phyloP scores from a whole-genome alignment of 2,888 invertebrate species.

The Frankliniella fusca region DNA sequence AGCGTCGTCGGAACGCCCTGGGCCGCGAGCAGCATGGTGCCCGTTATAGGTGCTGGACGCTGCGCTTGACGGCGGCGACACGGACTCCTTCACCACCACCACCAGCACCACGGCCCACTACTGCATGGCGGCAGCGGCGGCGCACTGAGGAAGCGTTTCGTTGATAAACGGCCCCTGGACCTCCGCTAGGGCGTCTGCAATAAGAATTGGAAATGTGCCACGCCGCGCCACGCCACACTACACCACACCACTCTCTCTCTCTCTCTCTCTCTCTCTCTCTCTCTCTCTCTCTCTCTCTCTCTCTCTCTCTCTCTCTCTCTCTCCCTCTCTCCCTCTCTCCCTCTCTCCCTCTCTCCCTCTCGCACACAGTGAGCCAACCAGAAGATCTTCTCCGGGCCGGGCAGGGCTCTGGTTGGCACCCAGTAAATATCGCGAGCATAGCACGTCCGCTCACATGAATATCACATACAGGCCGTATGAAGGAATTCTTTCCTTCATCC shows the following conservation, averaged over 20 bases:
- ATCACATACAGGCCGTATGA: slow-evolving; percentile 19
- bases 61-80: too few relatives aligned
- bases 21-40: background rate
- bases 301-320: too few relatives aligned
- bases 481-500: background rate
- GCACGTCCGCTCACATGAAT: slow-evolving; percentile 13
- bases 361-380: too few relatives aligned
- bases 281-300: too few relatives aligned
- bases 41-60: background rate
- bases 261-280: too few relatives aligned
- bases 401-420: background rate
- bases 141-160: background rate
- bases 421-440: slow-evolving; percentile 10
- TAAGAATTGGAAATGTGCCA: slow-evolving; percentile 26
- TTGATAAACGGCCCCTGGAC: slow-evolving; percentile 24
- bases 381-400: background rate
- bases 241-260: too few relatives aligned
- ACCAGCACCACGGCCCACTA: too few relatives aligned
- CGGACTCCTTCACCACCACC: too few relatives aligned
- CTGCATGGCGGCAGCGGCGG: too few relatives aligned
- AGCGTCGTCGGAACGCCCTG: background rate
- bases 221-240: background rate
- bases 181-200: slow-evolving; percentile 4
- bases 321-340: too few relatives aligned
- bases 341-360: too few relatives aligned